Conservation (phyloP, 1,140 invertebrate species). For the Lepidostoma basale region DNA sequence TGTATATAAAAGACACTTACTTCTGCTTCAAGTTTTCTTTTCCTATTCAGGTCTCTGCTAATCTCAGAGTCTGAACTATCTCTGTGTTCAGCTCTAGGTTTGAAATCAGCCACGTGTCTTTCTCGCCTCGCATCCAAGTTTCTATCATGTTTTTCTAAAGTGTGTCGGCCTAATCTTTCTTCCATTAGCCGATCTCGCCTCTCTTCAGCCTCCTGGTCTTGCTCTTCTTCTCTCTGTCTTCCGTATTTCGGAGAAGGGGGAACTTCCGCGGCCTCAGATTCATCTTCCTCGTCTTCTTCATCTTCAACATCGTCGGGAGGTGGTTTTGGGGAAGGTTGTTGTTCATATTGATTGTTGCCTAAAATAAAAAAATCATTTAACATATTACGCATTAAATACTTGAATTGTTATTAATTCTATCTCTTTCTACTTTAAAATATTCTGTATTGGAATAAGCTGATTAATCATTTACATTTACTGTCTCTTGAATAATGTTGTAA, state of each 20-base stretch:
- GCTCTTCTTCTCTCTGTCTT: slow-evolving; percentile 4
- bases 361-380: too few relatives aligned
- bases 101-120: too few relatives aligned
- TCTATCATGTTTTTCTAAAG: neutral
- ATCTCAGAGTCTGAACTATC: neutral
- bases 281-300: slow-evolving; percentile 9
- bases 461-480: too few relatives aligned
- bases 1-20: too few relatives aligned
- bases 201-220: neutral
- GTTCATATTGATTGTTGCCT: neutral
- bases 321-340: slow-evolving; percentile 2
- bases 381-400: too few relatives aligned
- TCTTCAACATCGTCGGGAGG: neutral
- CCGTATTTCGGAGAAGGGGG: slow-evolving; percentile 1
- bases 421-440: too few relatives aligned
- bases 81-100: neutral
- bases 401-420: too few relatives aligned
- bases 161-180: too few relatives aligned
- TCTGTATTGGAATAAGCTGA: too few relatives aligned
- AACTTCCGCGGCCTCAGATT: neutral
- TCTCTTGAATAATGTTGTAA: too few relatives aligned
- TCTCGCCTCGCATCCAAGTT: neutral
- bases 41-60: neutral
- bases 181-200: neutral
- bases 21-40: slow-evolving; percentile 31